Evolutionary conservation across 2,888 invertebrate species (phyloP).

Genomic region (Mimas tiliae): DNA sequence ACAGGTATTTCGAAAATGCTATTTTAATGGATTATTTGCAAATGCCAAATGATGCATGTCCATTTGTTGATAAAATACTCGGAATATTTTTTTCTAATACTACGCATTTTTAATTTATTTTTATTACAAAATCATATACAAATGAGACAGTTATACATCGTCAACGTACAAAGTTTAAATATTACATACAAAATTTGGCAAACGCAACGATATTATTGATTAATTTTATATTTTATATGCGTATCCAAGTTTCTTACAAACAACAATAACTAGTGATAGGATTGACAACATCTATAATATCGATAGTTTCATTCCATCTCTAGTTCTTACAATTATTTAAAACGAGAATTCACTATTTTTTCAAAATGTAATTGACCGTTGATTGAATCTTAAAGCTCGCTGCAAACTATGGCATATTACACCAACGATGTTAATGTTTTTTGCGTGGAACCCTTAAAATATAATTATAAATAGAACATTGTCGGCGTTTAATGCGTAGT

Average conservation of each 20-base stretch:
- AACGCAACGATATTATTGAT: neutral
- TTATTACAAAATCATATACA: too few species aligned
- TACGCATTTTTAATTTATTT: neutral
- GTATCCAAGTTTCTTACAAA: neutral
- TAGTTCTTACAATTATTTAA: neutral
- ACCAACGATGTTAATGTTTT: too few species aligned
- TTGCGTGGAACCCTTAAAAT: too few species aligned
- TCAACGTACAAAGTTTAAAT: too few species aligned
- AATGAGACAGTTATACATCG: too few species aligned
- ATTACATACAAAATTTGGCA: neutral
- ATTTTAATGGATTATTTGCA: neutral
- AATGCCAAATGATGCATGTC: neutral
- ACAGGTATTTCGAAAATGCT: constrained; percentile 23
- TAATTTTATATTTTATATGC: neutral
- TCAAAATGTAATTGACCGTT: neutral
- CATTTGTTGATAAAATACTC: neutral
- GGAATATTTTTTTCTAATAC: neutral
- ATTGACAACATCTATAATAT: neutral
- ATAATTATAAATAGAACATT: too few species aligned
- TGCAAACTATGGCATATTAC: too few species aligned
- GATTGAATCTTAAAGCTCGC: neutral
- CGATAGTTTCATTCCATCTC: constrained; percentile 4
- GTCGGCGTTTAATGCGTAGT: too few species aligned
- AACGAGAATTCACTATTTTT: neutral
- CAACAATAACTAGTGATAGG: neutral